Conservation (phyloP, 2,113 vertebrate genomes). For the Chinchilla lanigera region DNA sequence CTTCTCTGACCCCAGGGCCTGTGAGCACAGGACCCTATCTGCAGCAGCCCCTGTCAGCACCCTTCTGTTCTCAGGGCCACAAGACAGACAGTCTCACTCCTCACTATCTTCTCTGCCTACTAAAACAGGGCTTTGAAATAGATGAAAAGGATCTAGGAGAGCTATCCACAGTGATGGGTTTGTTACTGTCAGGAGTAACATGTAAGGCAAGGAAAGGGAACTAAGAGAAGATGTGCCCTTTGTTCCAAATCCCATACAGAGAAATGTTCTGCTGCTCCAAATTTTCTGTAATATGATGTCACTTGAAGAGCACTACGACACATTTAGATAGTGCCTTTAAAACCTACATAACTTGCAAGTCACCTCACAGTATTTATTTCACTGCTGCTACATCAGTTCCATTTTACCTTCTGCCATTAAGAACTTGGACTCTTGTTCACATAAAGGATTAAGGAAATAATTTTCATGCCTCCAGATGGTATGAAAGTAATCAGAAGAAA, state of each 20-base stretch:
- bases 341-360: background rate
- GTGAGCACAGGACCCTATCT: background rate
- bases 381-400: background rate
- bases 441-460: background rate
- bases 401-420: background rate
- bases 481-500: conserved; percentile 49
- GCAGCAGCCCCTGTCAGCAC: background rate
- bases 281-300: background rate
- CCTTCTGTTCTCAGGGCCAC: background rate
- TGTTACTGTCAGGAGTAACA: background rate
- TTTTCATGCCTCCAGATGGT: background rate
- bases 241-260: background rate
- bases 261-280: background rate
- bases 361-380: background rate
- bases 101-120: background rate
- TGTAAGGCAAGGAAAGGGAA: background rate
- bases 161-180: background rate
- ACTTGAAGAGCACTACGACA: background rate
- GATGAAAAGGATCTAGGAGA: background rate
- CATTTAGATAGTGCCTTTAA: background rate
- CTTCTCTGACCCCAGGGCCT: background rate
- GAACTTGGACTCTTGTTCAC: background rate
- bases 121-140: background rate
- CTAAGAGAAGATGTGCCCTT: background rate
- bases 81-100: background rate